Base-by-base conservation (phyloP, 2,888 invertebrate species). In the Polyommatus icarus region DNA sequence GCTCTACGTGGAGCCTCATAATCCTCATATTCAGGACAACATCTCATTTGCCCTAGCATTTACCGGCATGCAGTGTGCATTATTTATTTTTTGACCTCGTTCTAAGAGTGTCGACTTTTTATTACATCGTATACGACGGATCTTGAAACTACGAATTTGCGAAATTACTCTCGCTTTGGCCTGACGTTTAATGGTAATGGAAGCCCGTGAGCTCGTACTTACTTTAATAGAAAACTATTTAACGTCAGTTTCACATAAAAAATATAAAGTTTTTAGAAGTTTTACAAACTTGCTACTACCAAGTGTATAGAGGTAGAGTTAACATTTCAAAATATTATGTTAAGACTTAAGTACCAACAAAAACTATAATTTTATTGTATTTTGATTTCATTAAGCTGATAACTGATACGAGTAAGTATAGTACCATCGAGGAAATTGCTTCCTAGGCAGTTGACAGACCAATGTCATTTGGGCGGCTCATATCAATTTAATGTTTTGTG, bases 51-150 rank as follows among this genome's bases (percentile, higher is more conserved):
- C 46, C 75, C 75, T 50, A 75, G 75, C 75, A 24, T 46, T 75
- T 75, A 75, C 75, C 73, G 73, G 67, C 67, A 40, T 75, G 75
- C 75, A 50, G 50, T 46, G 75, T 75, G 75, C 75, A 75, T 75
- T 75, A 75, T 75, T 75, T 75, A 75, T 75, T 75, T 73, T 75
- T 75, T 50, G 18, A 29, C 50, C 50, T 24, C 29, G 7, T 75
- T 75, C 75, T 75, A 29, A 5, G 50, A 54, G 50, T 75, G 75
- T 24, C 73, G 73, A 75, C 75, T 50, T 75, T 73, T 50, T 46
- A 54, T 75, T 75, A 75, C 75, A 50, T 75, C 50, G 29, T 75
- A 29, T 73, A 46, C 46, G 29, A 50, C 50, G 75, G 50, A 54
- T 54, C 73, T 46, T 40, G 46, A 73, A 50, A 75, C 54, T 75